phyloP scores from a whole-genome alignment of 2,797 vertebrate genomes.

The Ciconia nigra region DNA sequence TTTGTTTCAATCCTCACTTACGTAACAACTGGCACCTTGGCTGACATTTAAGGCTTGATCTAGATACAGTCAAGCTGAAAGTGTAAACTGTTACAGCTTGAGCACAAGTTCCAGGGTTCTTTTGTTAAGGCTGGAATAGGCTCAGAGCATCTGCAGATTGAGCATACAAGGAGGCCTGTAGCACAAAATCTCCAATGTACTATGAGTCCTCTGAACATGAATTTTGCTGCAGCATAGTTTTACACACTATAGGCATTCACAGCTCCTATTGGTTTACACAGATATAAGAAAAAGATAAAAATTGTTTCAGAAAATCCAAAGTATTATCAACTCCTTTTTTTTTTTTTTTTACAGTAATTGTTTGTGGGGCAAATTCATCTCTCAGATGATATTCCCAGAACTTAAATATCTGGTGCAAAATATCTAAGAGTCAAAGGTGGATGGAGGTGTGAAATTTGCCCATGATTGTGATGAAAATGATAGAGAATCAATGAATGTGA shows the following conservation, averaged over 20 bases:
- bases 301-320: not conserved
- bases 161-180: not conserved
- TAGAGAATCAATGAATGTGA: not conserved
- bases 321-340: not conserved
- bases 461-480: not conserved
- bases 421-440: not conserved
- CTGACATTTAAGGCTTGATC: not conserved
- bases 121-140: not conserved
- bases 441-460: not conserved
- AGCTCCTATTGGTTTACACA: not conserved
- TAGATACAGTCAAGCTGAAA: not conserved
- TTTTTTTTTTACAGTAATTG: not conserved
- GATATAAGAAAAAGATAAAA: not conserved
- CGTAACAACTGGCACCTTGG: not conserved
- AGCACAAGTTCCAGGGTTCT: not conserved
- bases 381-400: not conserved
- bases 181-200: not conserved
- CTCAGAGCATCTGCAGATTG: not conserved
- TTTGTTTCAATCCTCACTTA: not conserved
- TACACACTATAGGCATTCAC: not conserved
- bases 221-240: not conserved
- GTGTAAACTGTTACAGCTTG: not conserved
- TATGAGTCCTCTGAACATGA: not conserved
- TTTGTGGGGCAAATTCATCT: not conserved
- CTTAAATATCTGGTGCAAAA: not conserved